Base-by-base conservation (phyloP, 2,888 invertebrate genomes). In the Tenthredo mesomela region DNA sequence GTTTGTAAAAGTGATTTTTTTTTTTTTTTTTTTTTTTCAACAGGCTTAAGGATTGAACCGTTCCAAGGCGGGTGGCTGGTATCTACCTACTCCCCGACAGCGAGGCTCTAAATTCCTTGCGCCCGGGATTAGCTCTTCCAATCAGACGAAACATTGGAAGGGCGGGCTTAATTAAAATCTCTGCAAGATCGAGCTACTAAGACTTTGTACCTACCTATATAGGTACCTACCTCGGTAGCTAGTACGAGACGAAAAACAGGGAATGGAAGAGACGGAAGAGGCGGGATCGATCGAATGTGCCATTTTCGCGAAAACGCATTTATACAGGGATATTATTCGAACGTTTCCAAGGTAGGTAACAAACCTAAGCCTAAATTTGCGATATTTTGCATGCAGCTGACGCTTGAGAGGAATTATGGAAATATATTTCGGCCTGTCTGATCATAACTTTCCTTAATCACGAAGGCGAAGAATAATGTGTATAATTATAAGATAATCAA, bases 111-210 rank as follows among this genome's bases (percentile, higher is more conserved):
- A 92, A 92, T 91, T 92, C 90, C 87, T 88, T 89, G 87, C 88
- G 88, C 89, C 43, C 10, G 25, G 90, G 89, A 92, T 92, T 91
- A 91, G 90, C 90, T 91, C 90, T 87, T 89, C 92, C 92, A 93
- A 93, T 93, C 93, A 90, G 89, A 91, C 91, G 91, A 90, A 92
- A 93, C 93, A 93, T 89, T 91, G 92, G 91, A 93, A 91, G 91
- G 93, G 93, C 93, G 92, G 93, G 89, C 91, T 93, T 93, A 92
- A 93, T 93, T 93, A 93, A 93, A 93, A 92, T 92, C 92, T 91
- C 91, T 89, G 90, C 89, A 89, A 88, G 89, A 88, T 87, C 87
- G 84, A 87, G 86, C 88, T 88, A 67, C 67, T 33, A 80, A 67
- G 82, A 67, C 82, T 82, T 67, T 50, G 82, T 67, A 82, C 43